Conservation (phyloP, 2,888 invertebrate genomes). For the Melolontha melolontha region DNA sequence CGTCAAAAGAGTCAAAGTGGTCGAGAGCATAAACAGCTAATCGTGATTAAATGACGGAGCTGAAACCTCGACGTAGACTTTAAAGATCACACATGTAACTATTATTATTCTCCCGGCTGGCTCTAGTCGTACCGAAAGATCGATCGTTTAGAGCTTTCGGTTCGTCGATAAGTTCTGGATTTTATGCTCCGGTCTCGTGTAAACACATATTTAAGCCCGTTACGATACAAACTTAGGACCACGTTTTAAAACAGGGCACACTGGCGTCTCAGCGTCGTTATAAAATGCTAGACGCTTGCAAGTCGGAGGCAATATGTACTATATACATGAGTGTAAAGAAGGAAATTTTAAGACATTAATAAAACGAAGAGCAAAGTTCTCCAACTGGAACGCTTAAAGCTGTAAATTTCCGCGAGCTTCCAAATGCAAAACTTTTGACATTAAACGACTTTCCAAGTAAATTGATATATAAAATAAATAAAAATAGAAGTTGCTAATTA, state of each 20-base stretch:
- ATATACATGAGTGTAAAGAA: slow-evolving; percentile 11
- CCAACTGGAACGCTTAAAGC: too few species aligned
- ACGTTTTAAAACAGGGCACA: slow-evolving; percentile 23
- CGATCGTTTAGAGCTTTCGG: slow-evolving; percentile 16
- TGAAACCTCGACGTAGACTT: background rate
- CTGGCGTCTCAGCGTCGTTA: slow-evolving; percentile 22
- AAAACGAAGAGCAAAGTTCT: too few species aligned
- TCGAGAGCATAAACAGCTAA: too few species aligned
- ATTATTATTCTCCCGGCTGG: slow-evolving; percentile 25
- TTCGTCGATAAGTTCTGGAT: slow-evolving; percentile 20
- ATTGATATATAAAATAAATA: too few species aligned
- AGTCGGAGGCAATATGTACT: background rate
- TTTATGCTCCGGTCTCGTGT: slow-evolving; percentile 29
- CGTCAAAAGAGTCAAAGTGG: too few species aligned
- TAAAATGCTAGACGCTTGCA: slow-evolving; percentile 2
- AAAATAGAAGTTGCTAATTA: too few species aligned
- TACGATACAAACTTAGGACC: slow-evolving; percentile 16
- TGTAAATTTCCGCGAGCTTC: too few species aligned
- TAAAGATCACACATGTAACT: slow-evolving; percentile 1
- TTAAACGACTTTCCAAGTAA: too few species aligned
- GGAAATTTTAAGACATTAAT: slow-evolving; percentile 12
- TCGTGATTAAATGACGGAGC: background rate
- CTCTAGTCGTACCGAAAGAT: slow-evolving; percentile 12
- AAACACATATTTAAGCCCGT: slow-evolving; percentile 31
- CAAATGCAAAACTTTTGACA: too few species aligned